A percentile compares a stretch with the other conserved stretches of the same genome.
phyloP scores from a whole-genome alignment of 2,113 vertebrate species.

The Lophochroa leadbeateri region DNA sequence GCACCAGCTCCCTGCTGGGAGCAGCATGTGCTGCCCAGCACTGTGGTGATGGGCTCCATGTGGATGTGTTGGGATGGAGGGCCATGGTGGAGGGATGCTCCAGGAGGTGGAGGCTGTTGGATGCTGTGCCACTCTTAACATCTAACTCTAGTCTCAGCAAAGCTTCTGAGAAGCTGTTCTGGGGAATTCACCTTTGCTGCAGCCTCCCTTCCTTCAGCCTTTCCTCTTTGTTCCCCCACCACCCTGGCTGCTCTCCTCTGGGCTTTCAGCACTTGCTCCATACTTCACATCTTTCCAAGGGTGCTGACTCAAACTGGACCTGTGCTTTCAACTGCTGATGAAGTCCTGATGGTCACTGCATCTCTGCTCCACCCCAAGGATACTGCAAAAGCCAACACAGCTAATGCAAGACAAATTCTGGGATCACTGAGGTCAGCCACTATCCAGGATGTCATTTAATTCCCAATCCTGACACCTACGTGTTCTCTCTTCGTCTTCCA shows the following conservation, averaged over 20 bases:
- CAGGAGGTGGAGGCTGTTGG: not conserved
- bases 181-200: not conserved
- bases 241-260: not conserved
- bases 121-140: not conserved
- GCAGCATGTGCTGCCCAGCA: rapidly evolving
- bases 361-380: not conserved
- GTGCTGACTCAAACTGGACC: not conserved
- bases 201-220: not conserved
- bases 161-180: not conserved
- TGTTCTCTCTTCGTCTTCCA: not conserved
- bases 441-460: not conserved
- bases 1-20: not conserved
- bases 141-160: not conserved
- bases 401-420: not conserved
- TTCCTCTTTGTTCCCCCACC: not conserved
- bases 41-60: rapidly evolving
- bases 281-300: not conserved
- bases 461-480: not conserved
- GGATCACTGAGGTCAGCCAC: not conserved
- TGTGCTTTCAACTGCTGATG: not conserved
- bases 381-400: not conserved
- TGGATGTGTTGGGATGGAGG: not conserved
- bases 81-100: not conserved
- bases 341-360: rapidly evolving
- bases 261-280: not conserved